phyloP scores from a whole-genome alignment of 2,113 vertebrate species.

The Periophthalmus modestus region DNA sequence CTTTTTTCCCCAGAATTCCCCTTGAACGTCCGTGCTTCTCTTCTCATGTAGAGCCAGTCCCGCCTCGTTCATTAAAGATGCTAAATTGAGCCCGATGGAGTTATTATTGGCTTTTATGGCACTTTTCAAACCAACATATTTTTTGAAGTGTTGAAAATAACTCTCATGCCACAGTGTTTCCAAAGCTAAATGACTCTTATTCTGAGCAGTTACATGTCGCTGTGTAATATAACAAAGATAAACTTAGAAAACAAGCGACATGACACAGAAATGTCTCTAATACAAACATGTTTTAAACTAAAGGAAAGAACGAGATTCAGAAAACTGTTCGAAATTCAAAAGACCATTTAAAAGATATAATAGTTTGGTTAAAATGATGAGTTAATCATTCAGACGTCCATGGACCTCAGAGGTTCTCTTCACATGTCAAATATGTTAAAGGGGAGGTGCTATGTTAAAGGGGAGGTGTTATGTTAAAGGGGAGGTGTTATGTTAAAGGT shows the following conservation, averaged over 20 bases:
- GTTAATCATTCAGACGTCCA: no score
- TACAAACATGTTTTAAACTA: no score
- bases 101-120: not conserved
- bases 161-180: not conserved
- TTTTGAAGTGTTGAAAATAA: not conserved
- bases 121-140: not conserved
- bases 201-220: not conserved
- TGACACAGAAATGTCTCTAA: no score
- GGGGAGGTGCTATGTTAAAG: no score
- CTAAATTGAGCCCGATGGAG: not conserved
- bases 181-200: not conserved
- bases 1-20: slow-evolving; percentile 2
- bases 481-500: no score
- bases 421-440: no score
- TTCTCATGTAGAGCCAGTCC: not conserved
- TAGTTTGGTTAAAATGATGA: no score
- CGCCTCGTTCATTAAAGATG: slow-evolving; percentile 1
- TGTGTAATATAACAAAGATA: not conserved
- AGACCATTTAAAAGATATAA: no score
- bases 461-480: no score
- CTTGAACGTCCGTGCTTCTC: not conserved
- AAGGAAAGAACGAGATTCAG: no score
- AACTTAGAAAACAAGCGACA: not conserved
- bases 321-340: no score
- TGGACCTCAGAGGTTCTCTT: no score